Conservation (phyloP, 1,140 invertebrate species). For the Drosophila mojavensis region DNA sequence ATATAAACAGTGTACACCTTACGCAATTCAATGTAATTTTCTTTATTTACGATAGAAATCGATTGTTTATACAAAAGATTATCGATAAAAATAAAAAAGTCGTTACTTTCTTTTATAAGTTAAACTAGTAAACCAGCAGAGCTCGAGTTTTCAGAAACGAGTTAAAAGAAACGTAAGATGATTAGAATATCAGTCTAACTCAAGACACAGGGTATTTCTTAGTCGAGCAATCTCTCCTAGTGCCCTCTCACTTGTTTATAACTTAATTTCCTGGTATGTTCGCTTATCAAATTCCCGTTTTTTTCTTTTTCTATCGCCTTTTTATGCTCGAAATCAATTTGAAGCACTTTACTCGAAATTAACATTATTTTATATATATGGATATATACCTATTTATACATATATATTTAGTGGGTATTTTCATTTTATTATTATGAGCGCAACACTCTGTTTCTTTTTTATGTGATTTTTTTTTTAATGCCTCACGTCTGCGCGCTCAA, state of each 20-base stretch:
- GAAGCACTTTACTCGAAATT: conserved; percentile 75
- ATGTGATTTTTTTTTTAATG: conserved; percentile 38
- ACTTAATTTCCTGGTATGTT: conserved; percentile 25
- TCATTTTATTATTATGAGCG: conserved; percentile 49
- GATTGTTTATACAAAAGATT: too few species aligned
- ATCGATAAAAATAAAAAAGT: too few species aligned
- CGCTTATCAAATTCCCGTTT: conserved; percentile 10
- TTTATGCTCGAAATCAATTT: conserved; percentile 71
- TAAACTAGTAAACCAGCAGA: too few species aligned
- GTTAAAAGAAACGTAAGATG: too few species aligned
- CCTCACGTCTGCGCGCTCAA: conserved; percentile 66
- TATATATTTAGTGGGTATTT: conserved; percentile 48
- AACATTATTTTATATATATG: conserved; percentile 57
- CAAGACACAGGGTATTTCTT: too few species aligned
- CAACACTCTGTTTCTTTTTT: conserved; percentile 40
- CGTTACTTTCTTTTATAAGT: too few species aligned
- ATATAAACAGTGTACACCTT: too few species aligned
- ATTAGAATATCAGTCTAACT: too few species aligned
- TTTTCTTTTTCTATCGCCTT: conserved; percentile 6
- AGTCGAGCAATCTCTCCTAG: too few species aligned
- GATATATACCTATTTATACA: conserved; percentile 3
- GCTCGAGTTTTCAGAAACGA: too few species aligned
- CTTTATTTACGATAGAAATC: too few species aligned
- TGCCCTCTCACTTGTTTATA: conserved; percentile 22
- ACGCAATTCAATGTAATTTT: too few species aligned